These are phyloP conservation scores for Cyaniris semiargus DNA, from an alignment of 2,888 invertebrate genomes.

Conservation along the genomic window DNA sequence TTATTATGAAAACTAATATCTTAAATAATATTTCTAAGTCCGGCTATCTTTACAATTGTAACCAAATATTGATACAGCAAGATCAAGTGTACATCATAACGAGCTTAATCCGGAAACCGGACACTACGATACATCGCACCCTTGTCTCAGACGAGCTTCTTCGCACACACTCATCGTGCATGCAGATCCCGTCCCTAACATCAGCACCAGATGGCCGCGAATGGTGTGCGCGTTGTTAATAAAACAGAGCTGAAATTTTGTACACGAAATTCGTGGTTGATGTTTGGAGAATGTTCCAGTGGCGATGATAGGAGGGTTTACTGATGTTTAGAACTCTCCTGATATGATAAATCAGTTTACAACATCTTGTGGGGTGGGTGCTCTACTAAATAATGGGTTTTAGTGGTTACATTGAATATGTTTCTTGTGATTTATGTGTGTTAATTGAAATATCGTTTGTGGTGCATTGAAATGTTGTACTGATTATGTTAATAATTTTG, in stretches of 20 bases:
- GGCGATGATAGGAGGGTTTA: slow-evolving; percentile 71
- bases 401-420: slow-evolving; percentile 22
- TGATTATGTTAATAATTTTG: too few relatives aligned
- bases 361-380: slow-evolving; percentile 65
- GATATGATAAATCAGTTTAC: slow-evolving; percentile 80
- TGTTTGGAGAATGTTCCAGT: slow-evolving; percentile 66
- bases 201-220: slow-evolving; percentile 46
- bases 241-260: slow-evolving; percentile 34
- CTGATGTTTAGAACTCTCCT: slow-evolving; percentile 74
- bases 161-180: slow-evolving; percentile 39
- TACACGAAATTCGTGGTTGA: slow-evolving; percentile 54
- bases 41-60: neutral
- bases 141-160: slow-evolving; percentile 70
- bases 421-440: slow-evolving; percentile 29
- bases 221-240: slow-evolving; percentile 44
- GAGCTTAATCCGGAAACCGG: slow-evolving; percentile 69
- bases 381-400: slow-evolving; percentile 49
- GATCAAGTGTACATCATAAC: slow-evolving; percentile 22
- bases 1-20: neutral
- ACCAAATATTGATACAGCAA: neutral
- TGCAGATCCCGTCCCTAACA: slow-evolving; percentile 45
- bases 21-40: neutral
- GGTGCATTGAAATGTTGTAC: neutral
- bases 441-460: neutral
- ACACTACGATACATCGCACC: slow-evolving; percentile 75